phyloP scores from a whole-genome alignment of 2,888 invertebrate genomes.

The Spatulosminthurus flaviceps region DNA sequence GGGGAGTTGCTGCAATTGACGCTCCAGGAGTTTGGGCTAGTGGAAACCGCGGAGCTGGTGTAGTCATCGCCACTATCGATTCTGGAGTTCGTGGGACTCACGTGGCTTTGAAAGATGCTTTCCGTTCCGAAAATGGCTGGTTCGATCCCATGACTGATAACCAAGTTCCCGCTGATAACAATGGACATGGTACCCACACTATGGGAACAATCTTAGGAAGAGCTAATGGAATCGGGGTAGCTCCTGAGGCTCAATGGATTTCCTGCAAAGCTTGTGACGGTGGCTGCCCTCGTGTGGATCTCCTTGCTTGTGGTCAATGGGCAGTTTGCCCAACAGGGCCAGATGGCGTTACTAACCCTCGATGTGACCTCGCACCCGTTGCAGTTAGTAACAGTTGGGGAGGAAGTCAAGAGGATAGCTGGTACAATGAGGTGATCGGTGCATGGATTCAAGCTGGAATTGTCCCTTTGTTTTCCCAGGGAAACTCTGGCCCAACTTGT shows the following conservation, averaged over 20 bases:
- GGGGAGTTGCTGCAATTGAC: constrained; percentile 26
- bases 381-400: constrained; percentile 38
- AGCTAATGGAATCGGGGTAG: constrained; percentile 39
- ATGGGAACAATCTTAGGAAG: constrained; percentile 37
- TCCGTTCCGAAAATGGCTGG: constrained; percentile 47
- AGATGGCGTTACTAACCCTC: background rate
- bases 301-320: constrained; percentile 35
- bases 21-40: constrained; percentile 21
- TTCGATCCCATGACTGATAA: constrained; percentile 6
- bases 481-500: constrained; percentile 35
- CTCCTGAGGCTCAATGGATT: constrained; percentile 43
- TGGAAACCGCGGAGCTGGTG: constrained; percentile 19
- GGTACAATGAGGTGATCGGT: constrained; percentile 29
- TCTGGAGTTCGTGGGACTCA: constrained; percentile 48
- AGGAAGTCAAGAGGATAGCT: background rate
- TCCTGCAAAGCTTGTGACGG: constrained; percentile 28
- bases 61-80: constrained; percentile 26
- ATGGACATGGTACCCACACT: constrained; percentile 38
- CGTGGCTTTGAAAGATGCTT: constrained; percentile 31
- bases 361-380: constrained; percentile 8
- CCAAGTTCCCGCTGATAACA: background rate
- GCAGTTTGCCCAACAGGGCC: constrained; percentile 27
- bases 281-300: background rate
- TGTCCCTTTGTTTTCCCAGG: constrained; percentile 22
- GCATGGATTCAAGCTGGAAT: constrained; percentile 1